Percentiles rank a stretch among this genome's conserved stretches.
phyloP scores from a whole-genome alignment of 2,113 vertebrate genomes.

The Condylura cristata region DNA sequence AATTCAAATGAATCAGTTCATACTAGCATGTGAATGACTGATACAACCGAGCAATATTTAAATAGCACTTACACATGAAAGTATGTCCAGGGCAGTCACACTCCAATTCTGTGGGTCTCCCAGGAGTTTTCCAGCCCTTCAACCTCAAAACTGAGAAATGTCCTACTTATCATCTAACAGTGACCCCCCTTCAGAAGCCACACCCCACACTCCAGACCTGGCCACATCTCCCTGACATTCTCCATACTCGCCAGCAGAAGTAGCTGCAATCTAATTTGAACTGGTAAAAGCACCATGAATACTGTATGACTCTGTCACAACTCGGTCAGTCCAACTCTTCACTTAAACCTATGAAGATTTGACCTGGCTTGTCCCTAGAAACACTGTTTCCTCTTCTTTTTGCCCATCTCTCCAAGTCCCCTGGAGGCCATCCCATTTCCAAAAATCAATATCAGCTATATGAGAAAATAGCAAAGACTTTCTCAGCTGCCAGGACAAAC shows the following conservation, averaged over 20 bases:
- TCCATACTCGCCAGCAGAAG: not conserved
- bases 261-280: no score
- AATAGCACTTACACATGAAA: not conserved
- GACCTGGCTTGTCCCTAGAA: not conserved
- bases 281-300: not conserved
- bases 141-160: not conserved
- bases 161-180: not conserved
- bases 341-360: not conserved
- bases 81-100: not conserved
- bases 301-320: not conserved
- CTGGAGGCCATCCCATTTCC: not conserved
- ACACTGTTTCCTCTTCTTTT: not conserved
- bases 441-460: not conserved
- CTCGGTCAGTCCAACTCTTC: not conserved
- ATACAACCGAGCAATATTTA: not conserved
- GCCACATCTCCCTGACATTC: not conserved
- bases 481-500: not conserved
- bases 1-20: not conserved
- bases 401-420: not conserved
- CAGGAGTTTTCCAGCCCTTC: not conserved
- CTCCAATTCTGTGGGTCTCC: not conserved
- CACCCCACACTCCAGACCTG: no score
- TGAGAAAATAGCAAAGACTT: not conserved
- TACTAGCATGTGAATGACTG: not conserved
- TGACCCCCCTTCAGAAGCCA: not conserved